Evolutionary conservation across 2,797 vertebrate species (phyloP), one percentile per base, ranked within the genome.

Genomic region (Acanthornis magna): DNA sequence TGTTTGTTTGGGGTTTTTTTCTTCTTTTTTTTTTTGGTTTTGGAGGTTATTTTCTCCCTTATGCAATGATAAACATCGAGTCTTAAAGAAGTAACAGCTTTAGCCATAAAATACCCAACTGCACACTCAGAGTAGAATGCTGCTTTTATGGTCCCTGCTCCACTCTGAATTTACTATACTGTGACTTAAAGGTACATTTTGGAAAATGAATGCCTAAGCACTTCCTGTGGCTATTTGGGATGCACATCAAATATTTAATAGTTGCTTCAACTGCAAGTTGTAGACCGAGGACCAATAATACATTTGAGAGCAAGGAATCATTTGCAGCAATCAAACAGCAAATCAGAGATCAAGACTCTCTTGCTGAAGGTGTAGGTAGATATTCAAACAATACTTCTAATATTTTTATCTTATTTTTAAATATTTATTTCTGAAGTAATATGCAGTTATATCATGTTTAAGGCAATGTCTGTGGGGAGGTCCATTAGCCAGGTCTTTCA

Each of bases 211-310:
- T 72, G 74, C 32, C 61, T 75, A 51, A 88, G 51, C 73, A 84
- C 34, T 68, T 67, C 20, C 53, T 57, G 10, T 58, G n/a, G 34
- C 50, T 88, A 50, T 88, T 90, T 93, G 70, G 40, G 57, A 83
- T 63, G 68, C 20, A 32, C 61, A 68, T 91, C 18, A 96, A 90
- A 92, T 91, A 91, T 75, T 77, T 84, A 94, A 84, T 16, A 91
- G 66, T 38, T 81, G 54, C n/a, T 88, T 81, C 75, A 94, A 54
- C 30, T 86, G 40, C 73, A 94, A 68, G 38, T 57, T 86, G 25
- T 16, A 78, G 47, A 55, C 38, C 51, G 63, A 93, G 34, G 32
- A 70, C 11, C 40, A 82, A 9, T 13, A 73, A 63, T 22, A 57
- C 5, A n/a, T 74, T 9, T 61, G 53, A 88, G 40, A 80, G 34